Base-by-base conservation (phyloP, 30 jellyfish, hydroid and myxozoan species). In the Turritopsis rubra region DNA sequence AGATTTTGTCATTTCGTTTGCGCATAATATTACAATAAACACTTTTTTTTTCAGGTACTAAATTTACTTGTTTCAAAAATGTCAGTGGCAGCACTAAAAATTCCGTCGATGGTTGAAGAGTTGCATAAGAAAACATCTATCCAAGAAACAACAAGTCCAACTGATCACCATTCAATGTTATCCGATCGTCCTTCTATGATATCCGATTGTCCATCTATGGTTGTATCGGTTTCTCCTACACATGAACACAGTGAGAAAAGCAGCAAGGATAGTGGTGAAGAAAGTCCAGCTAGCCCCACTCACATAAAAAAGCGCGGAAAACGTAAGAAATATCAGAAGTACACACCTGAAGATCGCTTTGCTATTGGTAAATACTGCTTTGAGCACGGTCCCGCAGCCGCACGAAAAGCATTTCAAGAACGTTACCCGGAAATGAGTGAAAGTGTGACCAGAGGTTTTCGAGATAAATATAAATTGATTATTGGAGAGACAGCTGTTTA, bases 371-470 rank as follows among this genome's bases (percentile, higher is more conserved):
- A 74, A 74, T 74, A 74, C 82, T 74, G 82, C 65, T 74, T 74
- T 23, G 82, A 74, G 82, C 82, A 74, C 21, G 82, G 82, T 13
- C 82, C 82, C 24, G 82, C 82, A 23, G 82, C 82, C 23, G 82
- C 82, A 23, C 72, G 82, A n/a, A 74, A 74, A 23, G 82, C 82
- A 7, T 74, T 74, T 74, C 82, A 74, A 74, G 82, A 29, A 8
- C 82, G 82, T 21, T 74, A 74, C 82, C 82, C 82, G 24, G 82
- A 74, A 29, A 74, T 74, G 82, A 74, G 82, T 29, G 82, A 74
- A 23, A 74, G 82, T 4, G 82, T 74, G 60, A 74, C 82, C 27
- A 74, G 82, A 4, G 82, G 82, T 74, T 74, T 74, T 74, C 82
- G 82, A 23, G 82, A 74, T 74, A 74, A 74, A 30, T 74, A 74